Evolutionary conservation across 2,797 vertebrate genomes (phyloP).

Genomic region (Cheirogaleus major): DNA sequence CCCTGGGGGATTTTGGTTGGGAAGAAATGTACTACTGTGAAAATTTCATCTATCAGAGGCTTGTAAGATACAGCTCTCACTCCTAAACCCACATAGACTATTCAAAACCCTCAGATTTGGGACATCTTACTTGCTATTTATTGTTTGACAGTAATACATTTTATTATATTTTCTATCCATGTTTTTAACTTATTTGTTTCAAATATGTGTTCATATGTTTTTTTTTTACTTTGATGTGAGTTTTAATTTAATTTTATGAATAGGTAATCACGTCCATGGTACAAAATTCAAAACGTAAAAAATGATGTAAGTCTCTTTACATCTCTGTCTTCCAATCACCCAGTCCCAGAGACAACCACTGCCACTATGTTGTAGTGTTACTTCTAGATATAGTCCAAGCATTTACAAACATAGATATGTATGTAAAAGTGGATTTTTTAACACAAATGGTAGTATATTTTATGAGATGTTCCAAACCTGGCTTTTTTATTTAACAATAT

Average conservation of each 20-base stretch:
- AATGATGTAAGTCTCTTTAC: background rate
- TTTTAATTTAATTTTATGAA: slow-evolving; percentile 46
- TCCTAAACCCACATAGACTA: background rate
- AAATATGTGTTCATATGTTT: background rate
- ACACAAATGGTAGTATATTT: background rate
- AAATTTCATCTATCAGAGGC: slow-evolving; percentile 58
- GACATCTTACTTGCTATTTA: slow-evolving; percentile 37
- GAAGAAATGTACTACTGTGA: slow-evolving; percentile 62
- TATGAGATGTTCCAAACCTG: background rate
- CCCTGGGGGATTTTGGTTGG: slow-evolving; percentile 33
- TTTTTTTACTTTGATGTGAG: background rate
- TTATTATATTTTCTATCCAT: slow-evolving; percentile 12
- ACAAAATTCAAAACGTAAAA: slow-evolving; percentile 33
- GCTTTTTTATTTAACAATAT: background rate
- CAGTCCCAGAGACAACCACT: background rate
- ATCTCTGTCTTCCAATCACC: background rate
- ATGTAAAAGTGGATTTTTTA: background rate
- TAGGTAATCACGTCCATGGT: background rate
- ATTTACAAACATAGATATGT: background rate
- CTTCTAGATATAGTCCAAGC: background rate
- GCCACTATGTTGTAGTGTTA: background rate
- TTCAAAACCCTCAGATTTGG: slow-evolving; percentile 23
- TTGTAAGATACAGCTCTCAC: slow-evolving; percentile 46
- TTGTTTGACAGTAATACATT: slow-evolving; percentile 10
- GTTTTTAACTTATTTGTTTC: slow-evolving; percentile 44